Conservation (phyloP, 2,113 vertebrate species). For the Illadopsis cleaveri region DNA sequence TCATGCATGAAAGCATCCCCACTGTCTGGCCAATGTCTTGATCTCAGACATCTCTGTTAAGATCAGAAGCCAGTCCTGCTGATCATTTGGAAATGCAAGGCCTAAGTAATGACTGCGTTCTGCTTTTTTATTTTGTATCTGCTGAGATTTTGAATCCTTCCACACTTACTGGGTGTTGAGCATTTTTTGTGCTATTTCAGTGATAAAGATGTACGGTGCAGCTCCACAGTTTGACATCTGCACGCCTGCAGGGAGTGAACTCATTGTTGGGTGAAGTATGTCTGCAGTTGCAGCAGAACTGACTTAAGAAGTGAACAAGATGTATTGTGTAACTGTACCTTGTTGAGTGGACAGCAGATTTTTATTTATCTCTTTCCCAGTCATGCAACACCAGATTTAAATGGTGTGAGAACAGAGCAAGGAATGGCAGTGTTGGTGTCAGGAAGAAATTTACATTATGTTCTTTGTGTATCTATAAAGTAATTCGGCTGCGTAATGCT, state of each 20-base stretch:
- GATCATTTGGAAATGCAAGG: neutral
- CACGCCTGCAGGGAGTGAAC: neutral
- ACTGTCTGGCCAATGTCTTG: neutral
- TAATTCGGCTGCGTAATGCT: neutral
- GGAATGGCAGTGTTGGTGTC: neutral
- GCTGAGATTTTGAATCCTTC: neutral
- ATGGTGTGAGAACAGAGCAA: neutral
- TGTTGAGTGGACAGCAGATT: neutral
- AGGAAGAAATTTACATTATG: accelerated
- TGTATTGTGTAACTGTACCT: neutral
- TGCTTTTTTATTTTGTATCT: neutral
- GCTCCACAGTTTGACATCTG: neutral
- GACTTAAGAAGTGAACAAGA: neutral
- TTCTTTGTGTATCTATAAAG: neutral
- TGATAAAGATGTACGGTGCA: neutral
- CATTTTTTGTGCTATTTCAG: neutral
- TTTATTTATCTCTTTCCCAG: neutral
- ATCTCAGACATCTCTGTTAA: neutral
- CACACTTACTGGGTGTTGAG: neutral
- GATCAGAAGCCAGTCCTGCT: neutral
- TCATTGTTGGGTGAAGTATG: neutral
- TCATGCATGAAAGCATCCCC: accelerated
- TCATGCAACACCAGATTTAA: neutral
- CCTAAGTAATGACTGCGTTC: neutral
- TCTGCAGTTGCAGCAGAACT: neutral